Evolutionary conservation across 2,113 vertebrate genomes (phyloP).

Genomic region (Gorsachius goisagi): DNA sequence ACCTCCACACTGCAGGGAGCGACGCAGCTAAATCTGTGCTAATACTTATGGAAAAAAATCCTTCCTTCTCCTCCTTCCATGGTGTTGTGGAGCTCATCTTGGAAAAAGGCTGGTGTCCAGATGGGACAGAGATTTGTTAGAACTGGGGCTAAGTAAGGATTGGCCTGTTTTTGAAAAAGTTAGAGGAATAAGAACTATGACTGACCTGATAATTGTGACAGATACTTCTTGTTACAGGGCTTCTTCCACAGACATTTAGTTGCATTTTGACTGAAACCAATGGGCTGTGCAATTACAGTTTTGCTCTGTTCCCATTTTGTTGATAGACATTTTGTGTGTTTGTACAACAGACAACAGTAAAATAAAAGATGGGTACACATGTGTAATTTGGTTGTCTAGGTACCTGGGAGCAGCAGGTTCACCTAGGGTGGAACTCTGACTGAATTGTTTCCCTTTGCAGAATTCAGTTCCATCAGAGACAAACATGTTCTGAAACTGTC

Average conservation of each 20-base stretch:
- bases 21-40: background rate
- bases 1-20: accelerated
- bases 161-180: constrained; percentile 2
- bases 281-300: background rate
- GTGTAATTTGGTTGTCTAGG: background rate
- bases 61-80: background rate
- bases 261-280: background rate
- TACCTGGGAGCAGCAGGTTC: background rate
- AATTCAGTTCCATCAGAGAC: background rate
- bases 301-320: background rate
- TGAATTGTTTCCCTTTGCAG: background rate
- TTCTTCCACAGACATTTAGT: background rate
- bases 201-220: background rate
- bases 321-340: background rate
- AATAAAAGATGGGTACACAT: background rate
- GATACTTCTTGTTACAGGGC: background rate
- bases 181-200: background rate
- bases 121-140: background rate
- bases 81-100: background rate
- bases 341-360: background rate
- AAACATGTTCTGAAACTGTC: background rate
- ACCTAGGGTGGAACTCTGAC: background rate
- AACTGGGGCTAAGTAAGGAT: background rate
- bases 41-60: background rate
- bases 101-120: background rate